phyloP scores from a whole-genome alignment of 2,797 vertebrate genomes.

The Poeciliopsis presidionis region DNA sequence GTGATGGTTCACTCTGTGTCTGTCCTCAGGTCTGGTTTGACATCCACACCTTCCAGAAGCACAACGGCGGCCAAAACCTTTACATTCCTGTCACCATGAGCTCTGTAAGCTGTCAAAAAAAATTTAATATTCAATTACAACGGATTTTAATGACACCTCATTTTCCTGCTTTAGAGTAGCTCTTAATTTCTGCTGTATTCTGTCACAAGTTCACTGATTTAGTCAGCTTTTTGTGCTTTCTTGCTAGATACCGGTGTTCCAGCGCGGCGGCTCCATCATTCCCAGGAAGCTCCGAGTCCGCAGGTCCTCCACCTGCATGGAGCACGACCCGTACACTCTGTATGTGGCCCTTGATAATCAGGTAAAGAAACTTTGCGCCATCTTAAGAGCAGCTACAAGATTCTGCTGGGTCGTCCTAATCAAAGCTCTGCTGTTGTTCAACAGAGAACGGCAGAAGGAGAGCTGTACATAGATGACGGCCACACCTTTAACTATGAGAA shows the following conservation, averaged over 20 bases:
- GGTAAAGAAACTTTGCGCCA: constrained; percentile 64
- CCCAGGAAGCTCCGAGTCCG: constrained; percentile 87
- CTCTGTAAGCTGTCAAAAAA: constrained; percentile 79
- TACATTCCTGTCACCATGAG: constrained; percentile 89
- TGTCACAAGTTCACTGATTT: neutral
- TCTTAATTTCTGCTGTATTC: neutral
- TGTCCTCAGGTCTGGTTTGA: constrained; percentile 89
- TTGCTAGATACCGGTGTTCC: constrained; percentile 89
- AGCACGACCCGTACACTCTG: constrained; percentile 87
- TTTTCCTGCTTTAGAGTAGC: too few relatives aligned
- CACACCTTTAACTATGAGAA: constrained; percentile 87
- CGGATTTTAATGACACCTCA: neutral
- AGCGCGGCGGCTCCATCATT: constrained; percentile 89
- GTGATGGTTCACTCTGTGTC: neutral
- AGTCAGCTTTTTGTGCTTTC: neutral
- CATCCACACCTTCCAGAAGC: constrained; percentile 86
- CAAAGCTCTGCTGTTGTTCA: constrained; percentile 14
- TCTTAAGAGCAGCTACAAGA: neutral
- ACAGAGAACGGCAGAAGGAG: constrained; percentile 87
- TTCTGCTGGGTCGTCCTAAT: neutral
- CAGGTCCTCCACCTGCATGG: constrained; percentile 89
- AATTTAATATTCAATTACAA: neutral
- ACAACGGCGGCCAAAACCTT: constrained; percentile 86
- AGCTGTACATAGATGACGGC: constrained; percentile 91
- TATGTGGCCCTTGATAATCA: constrained; percentile 85